Conservation (phyloP, 2,113 vertebrate species). For the Cebidichthys violaceus region DNA sequence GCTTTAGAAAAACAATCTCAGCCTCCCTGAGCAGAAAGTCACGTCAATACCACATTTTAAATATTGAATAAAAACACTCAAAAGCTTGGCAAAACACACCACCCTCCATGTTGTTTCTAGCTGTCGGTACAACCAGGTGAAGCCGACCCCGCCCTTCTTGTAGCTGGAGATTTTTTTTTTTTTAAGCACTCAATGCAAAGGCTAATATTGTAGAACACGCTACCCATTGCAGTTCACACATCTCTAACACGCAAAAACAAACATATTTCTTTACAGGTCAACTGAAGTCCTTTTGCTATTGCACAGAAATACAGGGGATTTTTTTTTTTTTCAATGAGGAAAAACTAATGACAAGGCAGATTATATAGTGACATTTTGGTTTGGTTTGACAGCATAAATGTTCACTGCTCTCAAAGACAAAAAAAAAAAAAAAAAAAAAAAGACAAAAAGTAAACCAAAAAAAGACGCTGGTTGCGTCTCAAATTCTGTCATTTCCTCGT, state of each 20-base stretch:
- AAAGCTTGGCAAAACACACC: constrained; percentile 78
- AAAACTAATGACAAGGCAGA: constrained; percentile 65
- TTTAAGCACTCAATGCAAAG: constrained; percentile 57
- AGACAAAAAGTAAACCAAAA: constrained; percentile 32
- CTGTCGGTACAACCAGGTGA: constrained; percentile 39
- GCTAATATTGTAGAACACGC: constrained; percentile 64
- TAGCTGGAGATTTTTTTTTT: constrained; percentile 43
- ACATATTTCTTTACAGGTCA: constrained; percentile 66
- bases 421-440: constrained; percentile 6
- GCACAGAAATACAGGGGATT: constrained; percentile 67
- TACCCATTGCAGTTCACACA: constrained; percentile 60
- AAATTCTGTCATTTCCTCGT: constrained; percentile 33
- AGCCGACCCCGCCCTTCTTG: constrained; percentile 25
- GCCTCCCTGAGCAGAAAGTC: constrained; percentile 82
- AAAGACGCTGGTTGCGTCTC: constrained; percentile 31
- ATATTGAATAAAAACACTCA: constrained; percentile 78
- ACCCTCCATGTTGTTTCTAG: constrained; percentile 54
- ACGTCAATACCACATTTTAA: constrained; percentile 78
- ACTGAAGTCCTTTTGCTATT: constrained; percentile 66
- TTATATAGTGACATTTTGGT: constrained; percentile 68
- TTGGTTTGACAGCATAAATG: constrained; percentile 73
- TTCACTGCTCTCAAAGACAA: constrained; percentile 49
- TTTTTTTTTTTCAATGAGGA: constrained; percentile 47
- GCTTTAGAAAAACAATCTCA: constrained; percentile 74
- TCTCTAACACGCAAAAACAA: constrained; percentile 59